Conservation (phyloP, 2,888 invertebrate genomes). For the Nasonia oneida region DNA sequence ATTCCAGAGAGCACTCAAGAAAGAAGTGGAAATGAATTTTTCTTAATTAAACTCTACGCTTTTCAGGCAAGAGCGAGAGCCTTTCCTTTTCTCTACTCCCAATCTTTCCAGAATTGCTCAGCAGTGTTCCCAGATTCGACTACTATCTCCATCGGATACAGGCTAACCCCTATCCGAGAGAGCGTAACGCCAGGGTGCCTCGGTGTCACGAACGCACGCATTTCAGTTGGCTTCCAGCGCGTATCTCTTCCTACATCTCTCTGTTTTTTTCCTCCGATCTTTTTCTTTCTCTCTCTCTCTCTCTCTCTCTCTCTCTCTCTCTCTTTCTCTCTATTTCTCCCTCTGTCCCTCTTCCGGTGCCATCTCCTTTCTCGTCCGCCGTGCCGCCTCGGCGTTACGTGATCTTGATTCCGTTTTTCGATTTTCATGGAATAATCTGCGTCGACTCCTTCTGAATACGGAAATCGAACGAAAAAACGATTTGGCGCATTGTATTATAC, state of each 20-base stretch:
- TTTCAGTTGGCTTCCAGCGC: neutral
- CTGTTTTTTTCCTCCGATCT: neutral
- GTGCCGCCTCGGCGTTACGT: neutral
- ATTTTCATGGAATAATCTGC: conserved; percentile 7
- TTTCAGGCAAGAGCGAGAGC: neutral
- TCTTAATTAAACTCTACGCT: neutral
- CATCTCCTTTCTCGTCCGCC: neutral
- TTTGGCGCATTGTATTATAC: neutral
- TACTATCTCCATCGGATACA: neutral
- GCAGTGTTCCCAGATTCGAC: neutral
- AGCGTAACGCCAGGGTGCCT: neutral
- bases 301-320: neutral
- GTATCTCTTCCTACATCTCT: neutral
- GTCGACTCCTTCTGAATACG: conserved; percentile 5
- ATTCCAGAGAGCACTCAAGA: too few species aligned
- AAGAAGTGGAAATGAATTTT: neutral
- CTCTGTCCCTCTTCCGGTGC: neutral
- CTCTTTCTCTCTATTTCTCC: neutral
- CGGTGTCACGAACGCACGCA: neutral
- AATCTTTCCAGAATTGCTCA: neutral
- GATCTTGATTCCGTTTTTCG: conserved; percentile 12
- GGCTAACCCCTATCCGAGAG: neutral
- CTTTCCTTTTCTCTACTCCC: neutral
- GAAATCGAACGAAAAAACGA: conserved; percentile 7
- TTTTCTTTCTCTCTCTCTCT: neutral